A percentile compares a stretch with the other conserved stretches of the same genome.
phyloP scores from a whole-genome alignment of 2,888 invertebrate species.

The Polia nebulosa region DNA sequence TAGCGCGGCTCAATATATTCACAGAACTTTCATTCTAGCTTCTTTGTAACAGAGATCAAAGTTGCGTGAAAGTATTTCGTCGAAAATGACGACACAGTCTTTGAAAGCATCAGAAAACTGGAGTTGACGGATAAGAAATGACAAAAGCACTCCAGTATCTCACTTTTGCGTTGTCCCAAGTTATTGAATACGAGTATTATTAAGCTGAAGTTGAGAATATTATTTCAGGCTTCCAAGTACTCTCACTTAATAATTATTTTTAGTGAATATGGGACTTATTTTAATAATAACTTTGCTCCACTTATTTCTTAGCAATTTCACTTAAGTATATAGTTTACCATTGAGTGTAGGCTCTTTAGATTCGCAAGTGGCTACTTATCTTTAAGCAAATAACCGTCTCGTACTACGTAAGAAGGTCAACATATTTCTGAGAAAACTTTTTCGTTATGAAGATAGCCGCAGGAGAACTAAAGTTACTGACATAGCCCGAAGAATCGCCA shows the following conservation, averaged over 20 bases:
- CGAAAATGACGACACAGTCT: constrained; percentile 19
- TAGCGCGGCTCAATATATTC: background rate
- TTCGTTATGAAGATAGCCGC: no score
- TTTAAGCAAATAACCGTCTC: background rate
- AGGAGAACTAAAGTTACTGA: no score
- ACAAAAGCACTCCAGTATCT: constrained; percentile 61
- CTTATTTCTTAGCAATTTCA: background rate
- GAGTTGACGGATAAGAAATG: constrained; percentile 53
- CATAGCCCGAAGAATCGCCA: no score
- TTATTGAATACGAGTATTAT: constrained; percentile 58
- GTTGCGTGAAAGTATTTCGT: constrained; percentile 19
- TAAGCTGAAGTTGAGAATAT: constrained; percentile 45
- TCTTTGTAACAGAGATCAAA: constrained; percentile 16
- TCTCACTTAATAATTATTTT: constrained; percentile 34
- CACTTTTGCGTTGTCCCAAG: constrained; percentile 54
- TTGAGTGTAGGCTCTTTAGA: background rate
- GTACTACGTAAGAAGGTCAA: background rate
- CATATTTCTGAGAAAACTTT: background rate
- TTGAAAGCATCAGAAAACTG: constrained; percentile 35
- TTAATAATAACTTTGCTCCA: constrained; percentile 22
- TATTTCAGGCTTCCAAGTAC: constrained; percentile 31
- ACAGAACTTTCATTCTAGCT: constrained; percentile 6
- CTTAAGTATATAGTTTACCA: constrained; percentile 1
- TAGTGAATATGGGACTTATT: constrained; percentile 10
- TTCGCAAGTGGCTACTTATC: constrained; percentile 10